Base-by-base conservation (phyloP, 2,888 invertebrate genomes). In the Cataglyphis livida region DNA sequence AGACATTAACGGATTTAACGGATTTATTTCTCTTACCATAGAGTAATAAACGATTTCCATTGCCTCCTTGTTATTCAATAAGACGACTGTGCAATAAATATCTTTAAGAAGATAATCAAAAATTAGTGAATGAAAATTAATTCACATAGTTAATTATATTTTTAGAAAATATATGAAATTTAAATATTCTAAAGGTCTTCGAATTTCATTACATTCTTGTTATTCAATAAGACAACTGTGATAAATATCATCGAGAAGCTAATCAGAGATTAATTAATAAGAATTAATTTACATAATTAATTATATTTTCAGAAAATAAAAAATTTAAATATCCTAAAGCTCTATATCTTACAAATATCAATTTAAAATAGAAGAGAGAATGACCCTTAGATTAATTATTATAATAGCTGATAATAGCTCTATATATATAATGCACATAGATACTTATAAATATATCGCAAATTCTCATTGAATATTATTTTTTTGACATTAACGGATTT, bases 1-100 rank as follows among this genome's bases (percentile, higher is more conserved):
- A 76, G 76, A 68, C 70, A 68, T n/a, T n/a, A n/a, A n/a, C n/a
- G n/a, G n/a, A n/a, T n/a, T 76, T 68, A 76, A 68, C 38, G 70
- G 28, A n/a, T 28, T 54, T 76, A 76, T 76, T 76, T 76, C 76
- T 76, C 76, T 68, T 51, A 32, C 51, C 51, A 71, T 57, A 44
- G 51, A 51, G 68, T 54, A 54, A 70, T n/a, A 51, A 76, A 54
- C 54, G 25, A 54, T 68, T 35, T 64, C 35, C 51, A 25, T 76
- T 38, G 75, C 70, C 25, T 25, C 35, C 32, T 21, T 35, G 35
- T 48, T 73, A 18, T 25, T 76, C 76, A 76, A 76, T 76, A 76
- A 76, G 76, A 9, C 76, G 38, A 54, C 70, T 76, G 76, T 75
- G 70, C 54, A n/a, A 54, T 66, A 48, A 18, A 66, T 76, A 76